Evolutionary conservation across 2,888 invertebrate species (phyloP).

Genomic region (Spialia ferax): DNA sequence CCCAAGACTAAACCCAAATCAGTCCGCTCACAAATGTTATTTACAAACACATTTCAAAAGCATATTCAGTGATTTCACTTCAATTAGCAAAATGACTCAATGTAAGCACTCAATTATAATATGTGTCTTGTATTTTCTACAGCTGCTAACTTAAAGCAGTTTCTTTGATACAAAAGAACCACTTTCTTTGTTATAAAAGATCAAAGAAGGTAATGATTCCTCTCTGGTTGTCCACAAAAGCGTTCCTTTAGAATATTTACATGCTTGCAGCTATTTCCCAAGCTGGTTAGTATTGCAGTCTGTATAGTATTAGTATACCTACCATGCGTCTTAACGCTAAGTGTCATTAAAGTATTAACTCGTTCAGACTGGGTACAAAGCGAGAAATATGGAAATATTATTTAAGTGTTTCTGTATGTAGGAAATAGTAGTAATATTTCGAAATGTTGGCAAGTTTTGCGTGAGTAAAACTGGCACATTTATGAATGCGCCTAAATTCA

Average conservation of each 20-base stretch:
- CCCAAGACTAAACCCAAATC: too few species aligned
- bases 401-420: not conserved
- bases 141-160: conserved; percentile 24
- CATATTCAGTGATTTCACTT: not conserved
- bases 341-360: conserved; percentile 36
- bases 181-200: conserved; percentile 10
- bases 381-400: conserved; percentile 7
- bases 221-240: not conserved
- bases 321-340: conserved; percentile 18
- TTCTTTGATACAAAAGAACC: conserved; percentile 27
- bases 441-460: not conserved
- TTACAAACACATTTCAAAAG: not conserved
- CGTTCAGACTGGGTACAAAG: conserved; percentile 17
- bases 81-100: not conserved
- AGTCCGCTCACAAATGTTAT: too few species aligned
- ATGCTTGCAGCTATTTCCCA: conserved; percentile 14
- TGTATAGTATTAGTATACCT: too few species aligned
- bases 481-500: not conserved
- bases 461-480: not conserved
- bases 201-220: conserved; percentile 9
- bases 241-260: not conserved
- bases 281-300: conserved; percentile 20
- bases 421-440: not conserved
- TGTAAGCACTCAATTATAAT: not conserved
- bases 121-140: conserved; percentile 2